Percentiles rank a stretch among this genome's conserved stretches.
These are phyloP conservation scores for Tor tambroides DNA, from an alignment of 2,113 vertebrate genomes.

Conservation along the genomic window DNA sequence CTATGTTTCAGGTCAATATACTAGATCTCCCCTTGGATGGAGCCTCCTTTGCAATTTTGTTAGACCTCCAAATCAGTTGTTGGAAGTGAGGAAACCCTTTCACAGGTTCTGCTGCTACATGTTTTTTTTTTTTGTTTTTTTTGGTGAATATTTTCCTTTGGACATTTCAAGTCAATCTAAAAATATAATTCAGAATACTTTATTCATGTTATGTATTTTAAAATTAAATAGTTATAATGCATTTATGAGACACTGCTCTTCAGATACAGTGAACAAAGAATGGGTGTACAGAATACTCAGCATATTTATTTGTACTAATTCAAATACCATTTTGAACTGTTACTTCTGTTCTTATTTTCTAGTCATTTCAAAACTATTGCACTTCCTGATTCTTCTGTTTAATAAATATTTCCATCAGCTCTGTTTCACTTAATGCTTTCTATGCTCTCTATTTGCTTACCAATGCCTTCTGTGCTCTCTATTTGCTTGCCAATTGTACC, in stretches of 20 bases:
- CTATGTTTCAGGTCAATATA: neutral
- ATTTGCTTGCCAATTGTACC: neutral
- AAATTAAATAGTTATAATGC: too few species aligned
- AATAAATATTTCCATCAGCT: slow-evolving; percentile 86
- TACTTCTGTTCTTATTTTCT: slow-evolving; percentile 45
- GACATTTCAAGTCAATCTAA: too few species aligned
- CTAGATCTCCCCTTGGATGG: neutral
- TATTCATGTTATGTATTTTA: too few species aligned
- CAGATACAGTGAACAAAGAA: neutral
- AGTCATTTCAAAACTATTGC: slow-evolving; percentile 67
- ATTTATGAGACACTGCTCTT: slow-evolving; percentile 5
- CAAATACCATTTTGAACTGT: neutral
- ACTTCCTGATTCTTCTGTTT: slow-evolving; percentile 78
- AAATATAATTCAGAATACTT: too few species aligned
- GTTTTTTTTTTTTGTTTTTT: neutral
- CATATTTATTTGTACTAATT: slow-evolving; percentile 10
- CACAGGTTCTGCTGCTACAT: too few species aligned
- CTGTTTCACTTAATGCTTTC: slow-evolving; percentile 64
- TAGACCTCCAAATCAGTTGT: neutral
- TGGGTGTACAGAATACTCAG: neutral
- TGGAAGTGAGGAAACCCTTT: too few species aligned
- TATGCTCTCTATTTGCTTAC: slow-evolving; percentile 36
- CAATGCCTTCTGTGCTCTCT: slow-evolving; percentile 27
- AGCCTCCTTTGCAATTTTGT: slow-evolving; percentile 57
- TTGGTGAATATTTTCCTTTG: too few species aligned